phyloP scores from a whole-genome alignment of 1,140 invertebrate genomes.

The Teleopsis dalmanni region DNA sequence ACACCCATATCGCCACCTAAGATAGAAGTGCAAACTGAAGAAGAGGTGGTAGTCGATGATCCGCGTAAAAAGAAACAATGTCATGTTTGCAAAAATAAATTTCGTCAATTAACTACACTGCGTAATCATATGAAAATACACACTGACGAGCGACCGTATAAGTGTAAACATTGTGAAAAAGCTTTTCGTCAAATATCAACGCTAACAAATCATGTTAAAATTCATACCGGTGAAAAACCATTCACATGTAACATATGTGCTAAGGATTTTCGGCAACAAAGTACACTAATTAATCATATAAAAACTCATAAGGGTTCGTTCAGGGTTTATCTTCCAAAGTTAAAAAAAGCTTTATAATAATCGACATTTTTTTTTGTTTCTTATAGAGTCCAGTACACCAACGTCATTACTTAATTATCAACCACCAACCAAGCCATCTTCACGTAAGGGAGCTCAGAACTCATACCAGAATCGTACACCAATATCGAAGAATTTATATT shows the following conservation, averaged over 20 bases:
- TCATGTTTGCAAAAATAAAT: constrained; percentile 43
- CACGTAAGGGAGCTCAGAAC: constrained; percentile 11
- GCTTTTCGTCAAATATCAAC: constrained; percentile 41
- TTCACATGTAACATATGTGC: constrained; percentile 42
- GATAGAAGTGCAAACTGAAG: constrained; percentile 35
- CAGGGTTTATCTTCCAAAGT: neutral
- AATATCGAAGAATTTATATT: constrained; percentile 41
- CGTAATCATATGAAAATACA: constrained; percentile 45
- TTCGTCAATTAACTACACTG: constrained; percentile 42
- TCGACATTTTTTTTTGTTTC: neutral
- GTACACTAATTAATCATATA: constrained; percentile 41
- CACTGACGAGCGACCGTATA: constrained; percentile 41
- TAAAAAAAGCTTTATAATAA: neutral
- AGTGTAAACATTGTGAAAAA: constrained; percentile 42
- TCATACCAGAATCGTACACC: constrained; percentile 17
- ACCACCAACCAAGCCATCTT: constrained; percentile 18
- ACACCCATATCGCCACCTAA: constrained; percentile 36
- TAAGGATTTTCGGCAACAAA: constrained; percentile 42
- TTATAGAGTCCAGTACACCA: constrained; percentile 21
- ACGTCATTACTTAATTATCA: constrained; percentile 38
- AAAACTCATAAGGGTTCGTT: constrained; percentile 43
- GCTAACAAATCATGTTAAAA: constrained; percentile 42
- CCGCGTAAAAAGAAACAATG: constrained; percentile 42
- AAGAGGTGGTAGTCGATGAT: constrained; percentile 35
- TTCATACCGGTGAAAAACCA: constrained; percentile 42